Base-by-base conservation (phyloP, 2,888 invertebrate species). In the Hetaerina titia region DNA sequence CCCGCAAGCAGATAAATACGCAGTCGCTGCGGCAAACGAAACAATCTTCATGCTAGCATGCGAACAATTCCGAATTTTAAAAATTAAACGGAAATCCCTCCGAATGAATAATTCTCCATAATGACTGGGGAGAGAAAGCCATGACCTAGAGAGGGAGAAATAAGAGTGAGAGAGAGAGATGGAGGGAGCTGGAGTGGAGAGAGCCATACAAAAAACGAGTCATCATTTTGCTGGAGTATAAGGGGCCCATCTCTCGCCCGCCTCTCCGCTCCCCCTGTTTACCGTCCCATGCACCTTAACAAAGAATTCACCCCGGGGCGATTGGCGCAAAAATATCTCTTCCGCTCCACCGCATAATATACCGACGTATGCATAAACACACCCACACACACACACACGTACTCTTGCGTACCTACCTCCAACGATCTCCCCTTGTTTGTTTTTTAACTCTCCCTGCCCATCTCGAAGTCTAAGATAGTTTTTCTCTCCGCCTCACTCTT, bases 301-400 rank as follows among this genome's bases (percentile, higher is more conserved):
- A 81, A 81, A 81, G 81, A 81, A 81, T 81, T 22, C 81, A 69
- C 69, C 25, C 81, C 25, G 81, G 11, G 81, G 81, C 81, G 25
- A 81, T 25, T 31, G 81, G 81, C 25, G 81, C 81, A 31, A 81
- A 81, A 81, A 81, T 81, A 31, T n/a, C 69, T 69, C 45, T 45
- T 45, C 45, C 45, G 69, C 31, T 13, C 11, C 81, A 25, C 25
- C 31, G 31, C 81, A 81, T 25, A 31, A 81, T 31, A 81, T 31
- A 31, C 13, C n/a, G 15, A 69, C n/a, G 25, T 31, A 81, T 81
- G 25, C 81, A 81, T 81, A 58, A 19, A 89, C 89, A 69, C 89
- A n/a, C 57, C 2, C 89, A 22, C 57, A 58, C 1, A 89, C 89
- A 69, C 89, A n/a, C 57, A 8, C 89, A 22, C 57, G 4, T 89